Conservation (phyloP, 2,113 vertebrate species). For the Xenopus tropicalis region DNA sequence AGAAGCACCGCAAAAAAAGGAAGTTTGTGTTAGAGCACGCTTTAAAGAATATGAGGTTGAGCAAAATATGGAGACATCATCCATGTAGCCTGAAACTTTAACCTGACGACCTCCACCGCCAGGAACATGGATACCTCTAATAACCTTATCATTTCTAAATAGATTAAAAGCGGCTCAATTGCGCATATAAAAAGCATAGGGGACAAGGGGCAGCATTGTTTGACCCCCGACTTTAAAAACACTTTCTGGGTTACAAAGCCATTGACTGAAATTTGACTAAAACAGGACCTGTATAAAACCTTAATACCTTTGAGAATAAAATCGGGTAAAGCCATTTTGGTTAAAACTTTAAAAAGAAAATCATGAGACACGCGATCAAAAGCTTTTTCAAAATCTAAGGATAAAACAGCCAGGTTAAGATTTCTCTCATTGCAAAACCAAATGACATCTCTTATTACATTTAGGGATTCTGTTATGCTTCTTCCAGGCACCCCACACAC, state of each 20-base stretch:
- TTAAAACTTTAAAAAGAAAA: not conserved
- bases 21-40: not conserved
- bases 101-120: not conserved
- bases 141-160: not conserved
- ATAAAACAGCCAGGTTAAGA: not conserved
- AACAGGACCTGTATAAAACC: not conserved
- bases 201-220: not conserved
- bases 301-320: not conserved
- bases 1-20: not conserved
- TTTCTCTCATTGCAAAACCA: not conserved
- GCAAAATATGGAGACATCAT: not conserved
- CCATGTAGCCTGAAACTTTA: not conserved
- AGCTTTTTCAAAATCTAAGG: not conserved
- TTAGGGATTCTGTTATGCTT: not conserved
- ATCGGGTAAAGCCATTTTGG: not conserved
- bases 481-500: not conserved
- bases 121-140: not conserved
- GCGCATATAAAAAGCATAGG: not conserved
- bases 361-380: not conserved
- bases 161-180: not conserved
- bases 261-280: not conserved
- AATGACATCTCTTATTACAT: not conserved
- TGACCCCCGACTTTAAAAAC: not conserved
- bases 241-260: not conserved
- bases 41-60: not conserved